These are phyloP conservation scores for Eleginops maclovinus DNA, from an alignment of 2,113 vertebrate genomes.

Conservation along the genomic window DNA sequence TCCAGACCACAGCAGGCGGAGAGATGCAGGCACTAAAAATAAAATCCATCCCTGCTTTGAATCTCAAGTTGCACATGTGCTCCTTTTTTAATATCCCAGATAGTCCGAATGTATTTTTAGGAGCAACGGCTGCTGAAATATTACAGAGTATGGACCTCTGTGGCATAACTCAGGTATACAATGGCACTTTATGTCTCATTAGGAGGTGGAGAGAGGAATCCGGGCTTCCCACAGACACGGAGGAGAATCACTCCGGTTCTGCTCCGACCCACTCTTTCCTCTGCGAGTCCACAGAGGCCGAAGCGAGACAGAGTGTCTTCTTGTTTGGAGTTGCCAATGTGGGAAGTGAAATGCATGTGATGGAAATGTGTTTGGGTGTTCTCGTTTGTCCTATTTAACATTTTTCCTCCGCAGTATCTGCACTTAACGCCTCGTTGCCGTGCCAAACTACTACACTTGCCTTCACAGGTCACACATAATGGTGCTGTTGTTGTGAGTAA, in stretches of 20 bases:
- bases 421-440: not conserved
- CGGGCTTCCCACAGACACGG: constrained; percentile 41
- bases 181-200: constrained; percentile 57
- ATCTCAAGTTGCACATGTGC: constrained; percentile 35
- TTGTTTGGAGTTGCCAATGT: constrained; percentile 44
- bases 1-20: constrained; percentile 2
- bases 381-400: constrained; percentile 48
- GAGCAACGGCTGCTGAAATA: constrained; percentile 21
- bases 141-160: constrained; percentile 24
- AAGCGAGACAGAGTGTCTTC: constrained; percentile 43
- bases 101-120: constrained; percentile 9
- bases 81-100: constrained; percentile 11
- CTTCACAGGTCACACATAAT: not conserved
- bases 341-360: constrained; percentile 41
- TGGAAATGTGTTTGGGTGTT: constrained; percentile 56
- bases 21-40: constrained; percentile 29
- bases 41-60: constrained; percentile 14
- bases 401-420: constrained; percentile 19
- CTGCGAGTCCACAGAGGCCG: constrained; percentile 30
- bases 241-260: constrained; percentile 48
- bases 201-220: constrained; percentile 48
- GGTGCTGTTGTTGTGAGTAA: not conserved
- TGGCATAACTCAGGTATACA: constrained; percentile 37
- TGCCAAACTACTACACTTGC: not conserved
- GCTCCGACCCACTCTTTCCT: constrained; percentile 48